Conservation (phyloP, 2,888 invertebrate species). For the Fragum sueziense region DNA sequence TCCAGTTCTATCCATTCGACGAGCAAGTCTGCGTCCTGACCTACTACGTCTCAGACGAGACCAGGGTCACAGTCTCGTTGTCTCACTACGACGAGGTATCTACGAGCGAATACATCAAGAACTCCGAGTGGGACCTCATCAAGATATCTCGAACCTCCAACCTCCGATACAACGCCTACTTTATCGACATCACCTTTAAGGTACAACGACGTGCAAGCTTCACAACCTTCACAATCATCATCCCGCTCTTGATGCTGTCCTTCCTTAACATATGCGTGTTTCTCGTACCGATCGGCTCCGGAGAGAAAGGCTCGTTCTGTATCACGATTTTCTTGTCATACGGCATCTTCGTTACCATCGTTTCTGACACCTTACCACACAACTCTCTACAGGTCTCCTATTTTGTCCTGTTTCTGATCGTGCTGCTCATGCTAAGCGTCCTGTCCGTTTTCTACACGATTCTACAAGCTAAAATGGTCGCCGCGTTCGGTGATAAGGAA, state of each 20-base stretch:
- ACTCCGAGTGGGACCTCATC: constrained; percentile 52
- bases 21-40: constrained; percentile 50
- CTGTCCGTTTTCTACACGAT: constrained; percentile 56
- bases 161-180: constrained; percentile 31
- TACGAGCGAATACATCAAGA: constrained; percentile 46
- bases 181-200: constrained; percentile 40
- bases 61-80: constrained; percentile 32
- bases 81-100: constrained; percentile 29
- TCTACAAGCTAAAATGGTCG: constrained; percentile 51
- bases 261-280: constrained; percentile 55
- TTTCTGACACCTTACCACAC: constrained; percentile 54
- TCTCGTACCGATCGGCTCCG: constrained; percentile 57
- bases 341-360: constrained; percentile 56
- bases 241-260: constrained; percentile 52
- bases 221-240: constrained; percentile 49
- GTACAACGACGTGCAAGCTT: constrained; percentile 51
- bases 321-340: constrained; percentile 59
- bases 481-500: constrained; percentile 45
- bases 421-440: constrained; percentile 54
- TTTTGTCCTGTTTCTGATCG: constrained; percentile 54
- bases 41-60: constrained; percentile 56
- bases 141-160: constrained; percentile 19
- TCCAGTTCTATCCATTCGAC: constrained; percentile 58
- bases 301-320: constrained; percentile 58
- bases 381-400: constrained; percentile 56